A percentile compares a stretch with the other conserved stretches of the same genome.
Conservation (phyloP, 2,797 vertebrate species). For the Lophura swinhoii region DNA sequence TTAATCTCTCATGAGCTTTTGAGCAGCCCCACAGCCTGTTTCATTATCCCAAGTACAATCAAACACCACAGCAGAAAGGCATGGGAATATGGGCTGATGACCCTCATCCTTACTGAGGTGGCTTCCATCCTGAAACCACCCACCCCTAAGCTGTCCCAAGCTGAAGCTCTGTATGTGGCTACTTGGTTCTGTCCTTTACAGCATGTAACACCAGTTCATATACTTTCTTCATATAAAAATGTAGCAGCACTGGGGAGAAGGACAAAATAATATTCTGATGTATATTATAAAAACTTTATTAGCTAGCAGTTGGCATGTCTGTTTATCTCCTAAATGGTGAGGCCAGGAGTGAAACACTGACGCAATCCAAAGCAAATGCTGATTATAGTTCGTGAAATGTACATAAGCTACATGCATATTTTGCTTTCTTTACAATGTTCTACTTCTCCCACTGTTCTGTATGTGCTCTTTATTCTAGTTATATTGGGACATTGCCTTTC, state of each 20-base stretch:
- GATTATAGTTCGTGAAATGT: not conserved
- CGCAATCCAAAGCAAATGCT: not conserved
- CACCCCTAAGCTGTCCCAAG: not conserved
- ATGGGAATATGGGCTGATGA: no score
- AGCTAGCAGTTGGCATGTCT: not conserved
- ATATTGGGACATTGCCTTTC: not conserved
- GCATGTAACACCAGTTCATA: not conserved
- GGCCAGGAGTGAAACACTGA: not conserved
- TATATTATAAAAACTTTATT: not conserved
- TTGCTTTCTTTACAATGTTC: not conserved
- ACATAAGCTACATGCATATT: not conserved
- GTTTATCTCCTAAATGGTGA: not conserved
- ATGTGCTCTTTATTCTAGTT: not conserved
- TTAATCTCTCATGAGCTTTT: not conserved
- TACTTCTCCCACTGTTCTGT: not conserved
- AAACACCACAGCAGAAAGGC: rapidly evolving
- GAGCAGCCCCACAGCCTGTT: not conserved
- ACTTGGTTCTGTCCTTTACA: not conserved
- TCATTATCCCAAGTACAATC: rapidly evolving
- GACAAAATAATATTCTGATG: not conserved
- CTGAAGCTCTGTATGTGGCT: rapidly evolving
- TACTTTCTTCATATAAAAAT: not conserved
- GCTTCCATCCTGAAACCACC: not conserved
- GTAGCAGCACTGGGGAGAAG: not conserved
- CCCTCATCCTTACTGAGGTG: not conserved